Evolutionary conservation across 2,888 invertebrate species (phyloP).

Genomic region (Unio delphinus): DNA sequence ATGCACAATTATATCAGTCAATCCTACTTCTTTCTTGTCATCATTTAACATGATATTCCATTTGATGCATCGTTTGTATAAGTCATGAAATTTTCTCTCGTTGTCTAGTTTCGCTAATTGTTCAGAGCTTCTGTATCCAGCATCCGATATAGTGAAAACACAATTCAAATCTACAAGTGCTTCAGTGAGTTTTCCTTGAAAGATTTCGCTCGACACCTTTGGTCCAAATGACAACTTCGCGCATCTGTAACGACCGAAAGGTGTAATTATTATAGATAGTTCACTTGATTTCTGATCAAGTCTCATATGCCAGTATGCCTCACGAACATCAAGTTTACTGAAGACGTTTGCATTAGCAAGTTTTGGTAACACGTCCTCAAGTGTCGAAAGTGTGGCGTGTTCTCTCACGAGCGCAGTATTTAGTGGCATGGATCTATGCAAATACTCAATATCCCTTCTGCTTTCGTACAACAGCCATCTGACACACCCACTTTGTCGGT

Average conservation of each 20-base stretch:
- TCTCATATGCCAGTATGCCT: slow-evolving; percentile 34
- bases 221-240: slow-evolving; percentile 13
- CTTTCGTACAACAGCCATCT: slow-evolving; percentile 19
- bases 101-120: slow-evolving; percentile 18
- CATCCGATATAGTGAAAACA: slow-evolving; percentile 11
- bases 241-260: slow-evolving; percentile 41
- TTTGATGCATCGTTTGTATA: not conserved
- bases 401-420: slow-evolving; percentile 25
- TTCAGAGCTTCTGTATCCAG: slow-evolving; percentile 24
- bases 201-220: slow-evolving; percentile 31
- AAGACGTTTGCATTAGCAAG: slow-evolving; percentile 25
- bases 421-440: slow-evolving; percentile 33
- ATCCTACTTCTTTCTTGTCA: slow-evolving; percentile 2
- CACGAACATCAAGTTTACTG: slow-evolving; percentile 38
- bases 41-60: not conserved
- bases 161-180: slow-evolving; percentile 23
- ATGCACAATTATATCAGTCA: slow-evolving; percentile 18
- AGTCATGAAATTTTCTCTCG: slow-evolving; percentile 7
- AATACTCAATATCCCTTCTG: slow-evolving; percentile 16
- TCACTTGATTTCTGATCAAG: slow-evolving; percentile 28
- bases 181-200: slow-evolving; percentile 25
- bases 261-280: slow-evolving; percentile 43
- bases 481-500: slow-evolving; percentile 26
- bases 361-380: slow-evolving; percentile 42
- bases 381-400: slow-evolving; percentile 26